A percentile compares a stretch with the other conserved stretches of the same genome.
These are phyloP conservation scores for Zygogramma bicolorata DNA, from an alignment of 2,888 invertebrate species.

Conservation along the genomic window DNA sequence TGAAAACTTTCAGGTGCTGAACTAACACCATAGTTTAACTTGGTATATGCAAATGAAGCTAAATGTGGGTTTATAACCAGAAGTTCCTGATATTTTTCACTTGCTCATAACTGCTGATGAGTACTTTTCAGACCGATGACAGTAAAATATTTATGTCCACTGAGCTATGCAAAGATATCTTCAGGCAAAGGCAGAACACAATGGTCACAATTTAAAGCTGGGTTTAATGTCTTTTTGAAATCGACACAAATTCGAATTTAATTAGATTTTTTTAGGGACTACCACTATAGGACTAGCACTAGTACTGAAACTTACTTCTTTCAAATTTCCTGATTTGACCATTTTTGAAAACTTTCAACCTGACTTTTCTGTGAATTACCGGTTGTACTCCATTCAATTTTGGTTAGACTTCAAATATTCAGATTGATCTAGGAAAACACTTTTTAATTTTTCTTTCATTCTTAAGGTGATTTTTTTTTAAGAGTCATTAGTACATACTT, in stretches of 20 bases:
- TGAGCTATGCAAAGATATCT: constrained; percentile 51
- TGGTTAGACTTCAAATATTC: not conserved
- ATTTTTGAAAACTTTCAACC: constrained; percentile 46
- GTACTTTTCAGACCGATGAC: not conserved
- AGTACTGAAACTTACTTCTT: constrained; percentile 45
- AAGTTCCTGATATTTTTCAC: not conserved
- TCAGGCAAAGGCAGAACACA: constrained; percentile 54
- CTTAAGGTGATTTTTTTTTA: not conserved
- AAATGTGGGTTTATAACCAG: not conserved
- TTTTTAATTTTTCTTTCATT: not conserved
- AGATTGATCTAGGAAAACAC: not conserved
- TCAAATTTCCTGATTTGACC: constrained; percentile 42
- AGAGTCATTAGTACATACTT: not conserved
- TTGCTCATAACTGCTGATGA: not conserved
- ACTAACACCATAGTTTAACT: not conserved
- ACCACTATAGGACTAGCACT: constrained; percentile 57
- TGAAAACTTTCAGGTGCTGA: constrained; percentile 14
- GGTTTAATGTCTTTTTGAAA: constrained; percentile 54
- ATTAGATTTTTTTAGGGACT: constrained; percentile 52
- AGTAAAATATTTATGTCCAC: not conserved
- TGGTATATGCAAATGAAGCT: not conserved
- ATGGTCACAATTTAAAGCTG: constrained; percentile 48
- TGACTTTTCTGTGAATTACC: constrained; percentile 27
- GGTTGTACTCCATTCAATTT: constrained; percentile 13
- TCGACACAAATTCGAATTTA: constrained; percentile 46